Evolutionary conservation across 1,140 invertebrate species (phyloP).

Genomic region (Drosophila saltans): DNA sequence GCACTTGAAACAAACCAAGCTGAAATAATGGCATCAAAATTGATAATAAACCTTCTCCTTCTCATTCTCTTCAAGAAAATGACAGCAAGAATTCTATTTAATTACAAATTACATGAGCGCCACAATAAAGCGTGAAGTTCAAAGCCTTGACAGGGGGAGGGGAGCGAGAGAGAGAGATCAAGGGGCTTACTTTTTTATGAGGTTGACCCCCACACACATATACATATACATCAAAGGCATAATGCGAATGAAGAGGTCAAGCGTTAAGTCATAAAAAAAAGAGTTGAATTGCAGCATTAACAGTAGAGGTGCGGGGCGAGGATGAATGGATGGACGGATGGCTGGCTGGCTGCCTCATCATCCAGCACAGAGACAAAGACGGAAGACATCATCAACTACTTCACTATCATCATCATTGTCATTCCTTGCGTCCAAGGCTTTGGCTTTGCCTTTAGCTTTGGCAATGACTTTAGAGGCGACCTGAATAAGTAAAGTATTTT

Average conservation of each 20-base stretch:
- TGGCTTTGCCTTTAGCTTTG: slow-evolving; percentile 20
- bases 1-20: slow-evolving; percentile 64
- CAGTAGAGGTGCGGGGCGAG: not conserved
- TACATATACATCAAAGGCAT: slow-evolving; percentile 67
- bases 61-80: slow-evolving; percentile 37
- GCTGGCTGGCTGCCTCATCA: slow-evolving; percentile 33
- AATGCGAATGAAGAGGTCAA: slow-evolving; percentile 68
- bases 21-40: slow-evolving; percentile 64
- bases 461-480: slow-evolving; percentile 44
- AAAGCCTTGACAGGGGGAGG: slow-evolving; percentile 45
- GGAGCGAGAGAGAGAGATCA: slow-evolving; percentile 17
- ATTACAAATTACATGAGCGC: slow-evolving; percentile 77
- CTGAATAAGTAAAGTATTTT: slow-evolving; percentile 72
- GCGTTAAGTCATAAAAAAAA: slow-evolving; percentile 77
- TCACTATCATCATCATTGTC: slow-evolving; percentile 60
- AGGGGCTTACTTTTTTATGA: slow-evolving; percentile 41
- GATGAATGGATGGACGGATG: slow-evolving; percentile 36
- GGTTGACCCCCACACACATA: slow-evolving; percentile 65
- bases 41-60: slow-evolving; percentile 13
- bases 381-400: slow-evolving; percentile 24
- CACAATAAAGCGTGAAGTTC: slow-evolving; percentile 67
- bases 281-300: slow-evolving; percentile 21
- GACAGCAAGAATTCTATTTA: slow-evolving; percentile 67
- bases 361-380: slow-evolving; percentile 53
- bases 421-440: slow-evolving; percentile 41